Percentiles rank a stretch among this genome's conserved stretches.
These are phyloP conservation scores for Macaca nemestrina DNA, from an alignment of 2,113 vertebrate genomes.

Conservation along the genomic window DNA sequence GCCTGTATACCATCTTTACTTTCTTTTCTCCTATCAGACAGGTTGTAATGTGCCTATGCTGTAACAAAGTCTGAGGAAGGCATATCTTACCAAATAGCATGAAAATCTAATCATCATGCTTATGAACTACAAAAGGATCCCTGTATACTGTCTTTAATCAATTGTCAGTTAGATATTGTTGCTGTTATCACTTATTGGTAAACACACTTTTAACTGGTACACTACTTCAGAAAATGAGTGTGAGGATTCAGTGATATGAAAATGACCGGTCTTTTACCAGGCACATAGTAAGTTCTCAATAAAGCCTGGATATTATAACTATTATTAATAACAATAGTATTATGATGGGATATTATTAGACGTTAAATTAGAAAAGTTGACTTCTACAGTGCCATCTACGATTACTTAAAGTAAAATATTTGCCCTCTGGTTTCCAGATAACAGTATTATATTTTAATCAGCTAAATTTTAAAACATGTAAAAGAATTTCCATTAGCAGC, in stretches of 20 bases:
- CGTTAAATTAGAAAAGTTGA: slow-evolving; percentile 2
- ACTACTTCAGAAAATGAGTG: background rate
- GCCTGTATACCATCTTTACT: too few species aligned
- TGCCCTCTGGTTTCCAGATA: slow-evolving; percentile 25
- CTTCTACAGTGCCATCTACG: background rate
- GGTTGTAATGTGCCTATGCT: background rate
- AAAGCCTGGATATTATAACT: background rate
- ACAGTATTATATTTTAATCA: background rate
- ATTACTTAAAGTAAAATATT: slow-evolving; percentile 24
- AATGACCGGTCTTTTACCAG: background rate
- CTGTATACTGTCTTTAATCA: background rate
- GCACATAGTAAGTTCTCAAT: background rate
- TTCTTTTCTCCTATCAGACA: background rate
- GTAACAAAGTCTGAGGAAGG: background rate
- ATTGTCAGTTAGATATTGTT: background rate
- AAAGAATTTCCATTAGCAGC: background rate
- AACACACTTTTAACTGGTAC: background rate
- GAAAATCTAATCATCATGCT: background rate
- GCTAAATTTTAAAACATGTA: background rate
- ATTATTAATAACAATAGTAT: background rate
- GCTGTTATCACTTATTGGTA: background rate
- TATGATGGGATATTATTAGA: background rate
- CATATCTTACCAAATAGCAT: background rate
- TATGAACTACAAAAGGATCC: background rate
- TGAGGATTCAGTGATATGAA: background rate